Percentiles rank a stretch among this genome's conserved stretches.
Evolutionary conservation across 53 echinoderm and acorn worm species (phyloP).

Genomic region (Antedon mediterranea): DNA sequence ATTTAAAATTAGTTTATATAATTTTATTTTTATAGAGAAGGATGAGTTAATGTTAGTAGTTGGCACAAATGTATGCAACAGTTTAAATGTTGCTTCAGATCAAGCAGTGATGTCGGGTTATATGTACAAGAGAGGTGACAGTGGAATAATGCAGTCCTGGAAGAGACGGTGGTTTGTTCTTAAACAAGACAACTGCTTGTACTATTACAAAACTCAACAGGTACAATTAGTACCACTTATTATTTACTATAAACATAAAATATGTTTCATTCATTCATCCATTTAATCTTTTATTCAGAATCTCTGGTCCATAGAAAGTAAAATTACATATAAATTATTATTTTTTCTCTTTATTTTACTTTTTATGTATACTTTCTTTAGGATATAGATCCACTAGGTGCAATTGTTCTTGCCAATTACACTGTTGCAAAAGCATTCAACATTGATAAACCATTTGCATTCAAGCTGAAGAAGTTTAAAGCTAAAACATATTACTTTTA

Average conservation of each 20-base stretch:
- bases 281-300: too few species aligned
- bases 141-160: constrained; percentile 71
- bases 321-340: too few species aligned
- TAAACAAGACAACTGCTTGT: constrained; percentile 91
- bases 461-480: constrained; percentile 75
- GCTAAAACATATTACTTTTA: constrained; percentile 76
- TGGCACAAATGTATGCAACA: constrained; percentile 79
- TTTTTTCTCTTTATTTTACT: not conserved
- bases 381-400: constrained; percentile 86
- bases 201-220: constrained; percentile 85
- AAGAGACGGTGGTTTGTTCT: constrained; percentile 83
- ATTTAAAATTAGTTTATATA: too few species aligned
- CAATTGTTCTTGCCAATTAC: constrained; percentile 86
- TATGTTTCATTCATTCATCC: too few species aligned
- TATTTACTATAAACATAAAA: too few species aligned
- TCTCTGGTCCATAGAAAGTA: too few species aligned
- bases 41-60: constrained; percentile 60
- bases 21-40: not conserved
- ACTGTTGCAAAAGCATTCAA: constrained; percentile 68
- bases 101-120: constrained; percentile 63
- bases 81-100: constrained; percentile 43
- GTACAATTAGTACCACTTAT: constrained; percentile 32
- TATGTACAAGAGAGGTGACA: constrained; percentile 64
- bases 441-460: constrained; percentile 54
- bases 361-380: constrained; percentile 9